These are phyloP conservation scores for Lepidostoma basale DNA, from an alignment of 1,140 invertebrate species.

Conservation along the genomic window DNA sequence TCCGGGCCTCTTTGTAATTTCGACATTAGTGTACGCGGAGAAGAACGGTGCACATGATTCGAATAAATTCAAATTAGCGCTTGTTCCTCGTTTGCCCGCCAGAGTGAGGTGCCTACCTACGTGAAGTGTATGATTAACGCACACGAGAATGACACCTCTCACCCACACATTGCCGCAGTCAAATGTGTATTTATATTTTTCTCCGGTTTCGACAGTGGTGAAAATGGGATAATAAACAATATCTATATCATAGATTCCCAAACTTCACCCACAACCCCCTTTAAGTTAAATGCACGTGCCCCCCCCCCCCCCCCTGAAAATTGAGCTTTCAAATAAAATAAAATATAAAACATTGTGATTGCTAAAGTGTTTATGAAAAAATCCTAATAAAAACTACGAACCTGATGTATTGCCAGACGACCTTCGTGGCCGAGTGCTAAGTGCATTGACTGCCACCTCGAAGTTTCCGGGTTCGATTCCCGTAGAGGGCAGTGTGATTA, in stretches of 20 bases:
- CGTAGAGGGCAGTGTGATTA: too few species aligned
- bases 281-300: too few species aligned
- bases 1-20: background rate
- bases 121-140: constrained; percentile 22
- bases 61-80: constrained; percentile 43
- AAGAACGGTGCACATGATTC: constrained; percentile 13
- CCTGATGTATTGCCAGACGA: too few species aligned
- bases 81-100: constrained; percentile 21
- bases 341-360: background rate
- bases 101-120: too few species aligned
- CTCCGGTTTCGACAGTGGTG: background rate
- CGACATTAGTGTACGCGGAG: background rate
- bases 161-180: constrained; percentile 6
- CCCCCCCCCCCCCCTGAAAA: too few species aligned
- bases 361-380: background rate
- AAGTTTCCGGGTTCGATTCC: too few species aligned
- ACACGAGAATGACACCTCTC: constrained; percentile 20
- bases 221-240: background rate
- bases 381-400: too few species aligned
- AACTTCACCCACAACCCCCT: background rate
- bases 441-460: too few species aligned
- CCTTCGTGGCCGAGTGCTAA: too few species aligned
- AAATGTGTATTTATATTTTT: background rate
- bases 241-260: background rate
- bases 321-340: background rate